Evolutionary conservation across 2,888 invertebrate genomes (phyloP).

Genomic region (Polymixis flavicincta): DNA sequence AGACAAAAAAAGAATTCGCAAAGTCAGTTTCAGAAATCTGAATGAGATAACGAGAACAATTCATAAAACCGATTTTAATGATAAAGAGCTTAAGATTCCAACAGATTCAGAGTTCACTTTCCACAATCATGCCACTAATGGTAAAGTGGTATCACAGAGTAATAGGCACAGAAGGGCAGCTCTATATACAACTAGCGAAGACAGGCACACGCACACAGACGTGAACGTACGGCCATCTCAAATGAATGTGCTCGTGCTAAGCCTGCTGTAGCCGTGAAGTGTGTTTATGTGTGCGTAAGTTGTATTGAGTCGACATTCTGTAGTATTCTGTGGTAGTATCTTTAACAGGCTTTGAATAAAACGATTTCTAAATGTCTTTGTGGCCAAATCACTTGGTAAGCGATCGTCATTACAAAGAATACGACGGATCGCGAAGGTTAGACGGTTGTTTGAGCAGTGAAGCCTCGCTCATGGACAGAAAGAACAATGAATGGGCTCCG

Average conservation of each 20-base stretch:
- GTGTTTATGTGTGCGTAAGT: not conserved
- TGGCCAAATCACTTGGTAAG: conserved; percentile 45
- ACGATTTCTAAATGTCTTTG: conserved; percentile 40
- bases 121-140: conserved; percentile 25
- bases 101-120: conserved; percentile 23
- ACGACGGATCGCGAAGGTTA: conserved; percentile 12
- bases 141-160: conserved; percentile 11
- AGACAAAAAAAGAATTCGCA: conserved; percentile 18
- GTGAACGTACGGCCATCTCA: not conserved
- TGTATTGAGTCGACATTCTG: conserved; percentile 4
- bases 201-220: not conserved
- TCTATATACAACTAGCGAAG: not conserved
- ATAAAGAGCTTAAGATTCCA: conserved; percentile 32
- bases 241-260: not conserved
- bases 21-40: conserved; percentile 18
- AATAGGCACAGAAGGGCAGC: conserved; percentile 4
- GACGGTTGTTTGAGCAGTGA: conserved; percentile 26
- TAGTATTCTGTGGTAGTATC: not conserved
- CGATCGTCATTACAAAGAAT: conserved; percentile 29
- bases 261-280: not conserved
- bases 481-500: conserved; percentile 21
- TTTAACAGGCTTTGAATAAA: conserved; percentile 18
- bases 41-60: conserved; percentile 34
- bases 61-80: conserved; percentile 35
- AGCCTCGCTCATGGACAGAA: not conserved